Evolutionary conservation across 2,888 invertebrate genomes (phyloP), one percentile per base, ranked within the genome.

Genomic region (Baronia brevicornis): DNA sequence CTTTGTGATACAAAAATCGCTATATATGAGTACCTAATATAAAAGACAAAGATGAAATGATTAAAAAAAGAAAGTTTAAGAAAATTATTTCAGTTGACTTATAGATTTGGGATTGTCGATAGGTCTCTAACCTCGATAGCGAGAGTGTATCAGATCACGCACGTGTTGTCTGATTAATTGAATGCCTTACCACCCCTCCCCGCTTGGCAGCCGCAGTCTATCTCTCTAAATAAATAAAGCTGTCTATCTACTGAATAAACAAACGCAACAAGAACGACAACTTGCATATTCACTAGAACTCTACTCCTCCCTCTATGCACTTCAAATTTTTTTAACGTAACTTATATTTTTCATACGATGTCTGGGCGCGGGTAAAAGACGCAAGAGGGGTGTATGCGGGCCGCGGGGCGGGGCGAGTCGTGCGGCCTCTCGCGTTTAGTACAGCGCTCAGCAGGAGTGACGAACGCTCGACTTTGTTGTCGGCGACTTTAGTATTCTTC

Each of bases 381-480:
- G 73, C 55, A 62, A 58, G 67, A 55, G 75, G 63, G 56, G 58
- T 38, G 51, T 38, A 58, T 34, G 51, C 51, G 74, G 62, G 58
- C 52, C 38, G 60, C 43, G 61, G 50, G 66, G 64, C 60, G 70
- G 64, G 67, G 69, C 60, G 71, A 58, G 63, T 68, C 64, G 72
- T 63, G 67, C 65, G 72, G 77, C 75, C 66, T 75, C 73, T 73
- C 69, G 69, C 78, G 75, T 75, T 80, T 80, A 82, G 84, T 84
- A 82, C 74, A 79, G 71, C 79, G 82, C 77, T 82, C 82, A 84
- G 79, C 78, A 73, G 70, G 80, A 82, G 84, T 75, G 80, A 71
- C 80, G 84, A 71, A 78, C 84, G 84, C 84, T 64, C 79, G 84
- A 69, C 74, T 80, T 69, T 46, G 64, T 69, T 68, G 74, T 72